These are phyloP conservation scores for Catagonus wagneri DNA, from an alignment of 2,113 vertebrate genomes.

Conservation along the genomic window DNA sequence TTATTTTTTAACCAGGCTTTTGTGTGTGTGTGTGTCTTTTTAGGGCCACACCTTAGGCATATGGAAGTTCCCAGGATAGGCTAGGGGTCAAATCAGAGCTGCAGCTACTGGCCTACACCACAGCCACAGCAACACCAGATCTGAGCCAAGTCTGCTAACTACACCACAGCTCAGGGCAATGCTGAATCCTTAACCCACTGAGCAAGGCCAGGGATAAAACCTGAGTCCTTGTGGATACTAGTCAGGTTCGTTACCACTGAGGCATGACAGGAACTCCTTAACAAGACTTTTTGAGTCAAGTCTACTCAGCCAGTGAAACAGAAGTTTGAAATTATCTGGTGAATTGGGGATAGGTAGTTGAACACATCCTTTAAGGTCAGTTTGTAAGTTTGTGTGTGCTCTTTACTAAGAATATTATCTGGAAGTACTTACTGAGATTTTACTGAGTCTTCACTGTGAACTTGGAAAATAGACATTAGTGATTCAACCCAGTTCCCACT, in stretches of 20 bases:
- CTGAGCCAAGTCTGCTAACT: too few relatives aligned
- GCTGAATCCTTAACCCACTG: too few relatives aligned
- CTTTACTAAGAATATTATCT: background rate
- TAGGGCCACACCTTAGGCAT: too few relatives aligned
- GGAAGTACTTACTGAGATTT: constrained; percentile 3
- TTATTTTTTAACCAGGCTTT: constrained; percentile 33
- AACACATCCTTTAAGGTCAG: constrained; percentile 12
- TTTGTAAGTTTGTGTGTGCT: background rate
- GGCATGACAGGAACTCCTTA: background rate
- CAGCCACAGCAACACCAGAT: too few relatives aligned
- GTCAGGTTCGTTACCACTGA: too few relatives aligned
- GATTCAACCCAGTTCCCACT: background rate
- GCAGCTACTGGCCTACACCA: too few relatives aligned
- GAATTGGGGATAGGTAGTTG: background rate
- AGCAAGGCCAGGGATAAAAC: too few relatives aligned
- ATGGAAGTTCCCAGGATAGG: too few relatives aligned
- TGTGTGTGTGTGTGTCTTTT: too few relatives aligned
- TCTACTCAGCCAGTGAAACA: background rate
- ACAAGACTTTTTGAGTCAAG: background rate
- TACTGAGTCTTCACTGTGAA: background rate
- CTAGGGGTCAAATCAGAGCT: too few relatives aligned
- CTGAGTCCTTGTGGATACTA: too few relatives aligned
- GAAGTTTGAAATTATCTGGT: constrained; percentile 18
- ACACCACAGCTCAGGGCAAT: too few relatives aligned
- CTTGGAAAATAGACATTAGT: constrained; percentile 5